Base-by-base conservation (phyloP, 2,797 vertebrate species). In the Sebastes hubbsi region DNA sequence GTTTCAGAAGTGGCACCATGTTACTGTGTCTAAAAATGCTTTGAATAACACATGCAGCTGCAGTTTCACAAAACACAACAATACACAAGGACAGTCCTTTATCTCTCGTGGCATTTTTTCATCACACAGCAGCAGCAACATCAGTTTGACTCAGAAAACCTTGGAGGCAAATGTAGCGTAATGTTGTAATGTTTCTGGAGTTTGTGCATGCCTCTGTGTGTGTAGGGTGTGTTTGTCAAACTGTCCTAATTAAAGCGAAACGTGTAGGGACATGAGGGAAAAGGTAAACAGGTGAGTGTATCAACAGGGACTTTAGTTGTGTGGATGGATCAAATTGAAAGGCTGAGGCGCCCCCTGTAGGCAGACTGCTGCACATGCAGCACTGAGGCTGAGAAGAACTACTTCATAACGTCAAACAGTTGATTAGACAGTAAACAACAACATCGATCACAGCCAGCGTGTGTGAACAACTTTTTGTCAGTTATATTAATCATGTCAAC, bases 331-430 rank as follows among this genome's bases (percentile, higher is more conserved):
- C 62, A 74, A 63, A 89, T 72, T 46, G 55, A 92, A 82, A 83
- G 90, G 64, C 88, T 90, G 67, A 80, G 77, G 89, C 91, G 92
- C 92, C 93, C 84, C 92, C 94, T 92, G 85, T 90, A 54, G 92
- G 88, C 36, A 0, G 1, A 27, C 6, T 0, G 0, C 0, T 27
- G 68, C 7, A 72, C 72, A 29, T 90, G 82, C 91, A 88, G n/a
- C 78, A 22, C 14, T 4, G 18, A 49, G 27, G 4, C 70, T 68
- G 22, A 59, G 67, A 73, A 13, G 3, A 60, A 20, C 72, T 10
- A 69, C 55, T 80, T 75, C 9, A 42, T 82, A 81, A 69, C 78
- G 76, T 64, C 68, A 74, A 80, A 75, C 52, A 38, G 66, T 8
- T 20, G 38, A 80, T 52, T 42, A 68, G 49, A 78, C 11, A 34